phyloP scores from a whole-genome alignment of 2,113 vertebrate species.

The Myiozetetes cayanensis region DNA sequence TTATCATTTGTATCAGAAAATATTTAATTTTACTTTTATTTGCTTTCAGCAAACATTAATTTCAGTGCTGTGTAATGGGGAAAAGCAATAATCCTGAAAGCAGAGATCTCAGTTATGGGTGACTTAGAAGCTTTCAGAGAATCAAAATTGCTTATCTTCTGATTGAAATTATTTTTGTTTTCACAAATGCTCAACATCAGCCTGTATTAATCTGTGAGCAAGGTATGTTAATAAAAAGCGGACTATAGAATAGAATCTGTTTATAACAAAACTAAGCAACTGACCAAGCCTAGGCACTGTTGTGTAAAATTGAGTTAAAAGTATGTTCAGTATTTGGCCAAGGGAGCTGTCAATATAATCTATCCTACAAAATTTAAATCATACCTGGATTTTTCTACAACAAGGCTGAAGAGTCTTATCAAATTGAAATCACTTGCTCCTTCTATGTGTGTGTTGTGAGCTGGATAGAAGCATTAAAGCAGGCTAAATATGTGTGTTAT shows the following conservation, averaged over 20 bases:
- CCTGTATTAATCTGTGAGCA: background rate
- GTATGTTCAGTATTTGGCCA: background rate
- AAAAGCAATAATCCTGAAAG: constrained; percentile 30
- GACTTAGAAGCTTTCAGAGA: background rate
- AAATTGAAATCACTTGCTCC: background rate
- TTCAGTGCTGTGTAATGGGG: background rate
- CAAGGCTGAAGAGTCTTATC: background rate
- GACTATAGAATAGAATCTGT: background rate
- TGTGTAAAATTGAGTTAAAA: background rate
- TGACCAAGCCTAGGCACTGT: rapidly evolving
- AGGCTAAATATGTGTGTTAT: background rate
- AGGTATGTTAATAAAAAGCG: background rate
- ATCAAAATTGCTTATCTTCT: background rate
- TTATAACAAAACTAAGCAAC: background rate
- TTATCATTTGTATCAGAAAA: constrained; percentile 65
- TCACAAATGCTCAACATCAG: background rate
- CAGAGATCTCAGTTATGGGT: background rate
- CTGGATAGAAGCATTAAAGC: background rate
- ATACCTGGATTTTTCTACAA: background rate
- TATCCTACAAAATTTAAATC: background rate
- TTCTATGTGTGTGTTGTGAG: background rate
- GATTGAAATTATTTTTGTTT: background rate
- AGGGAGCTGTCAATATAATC: background rate
- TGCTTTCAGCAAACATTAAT: constrained; percentile 64
- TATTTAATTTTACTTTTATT: constrained; percentile 53